Evolutionary conservation across 2,888 invertebrate species (phyloP).

Genomic region (Rhabditoides inermis): DNA sequence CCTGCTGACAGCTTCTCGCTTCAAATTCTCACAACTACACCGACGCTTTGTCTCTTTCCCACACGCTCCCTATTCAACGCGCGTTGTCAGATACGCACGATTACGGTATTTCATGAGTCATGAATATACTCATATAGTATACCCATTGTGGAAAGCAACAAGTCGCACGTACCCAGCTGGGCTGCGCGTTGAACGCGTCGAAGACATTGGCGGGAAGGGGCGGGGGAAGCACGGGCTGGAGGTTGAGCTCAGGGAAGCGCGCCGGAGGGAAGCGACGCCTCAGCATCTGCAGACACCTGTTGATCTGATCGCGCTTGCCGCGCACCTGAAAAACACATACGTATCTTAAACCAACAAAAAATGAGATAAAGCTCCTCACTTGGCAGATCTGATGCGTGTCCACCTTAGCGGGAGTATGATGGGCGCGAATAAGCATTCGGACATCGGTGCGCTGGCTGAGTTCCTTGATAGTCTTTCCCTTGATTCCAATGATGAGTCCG

Average conservation of each 20-base stretch:
- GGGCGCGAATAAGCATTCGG: conserved; percentile 47
- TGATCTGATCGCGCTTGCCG: conserved; percentile 50
- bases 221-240: conserved; percentile 51
- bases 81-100: not conserved
- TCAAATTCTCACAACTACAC: too few species aligned
- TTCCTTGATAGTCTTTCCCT: conserved; percentile 52
- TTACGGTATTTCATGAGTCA: too few species aligned
- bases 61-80: not conserved
- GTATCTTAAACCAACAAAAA: not conserved
- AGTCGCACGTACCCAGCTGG: conserved; percentile 24
- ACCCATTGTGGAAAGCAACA: too few species aligned
- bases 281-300: conserved; percentile 46
- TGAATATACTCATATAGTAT: too few species aligned
- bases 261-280: conserved; percentile 48
- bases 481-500: conserved; percentile 50
- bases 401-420: conserved; percentile 41
- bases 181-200: conserved; percentile 30
- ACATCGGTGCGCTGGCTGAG: conserved; percentile 46
- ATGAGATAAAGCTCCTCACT: conserved; percentile 26
- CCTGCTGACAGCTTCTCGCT: too few species aligned
- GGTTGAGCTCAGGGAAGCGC: conserved; percentile 51
- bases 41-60: not conserved
- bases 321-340: conserved; percentile 20
- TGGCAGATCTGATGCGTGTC: conserved; percentile 51
- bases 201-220: conserved; percentile 26